These are phyloP conservation scores for Sitophilus oryzae DNA, from an alignment of 1,140 invertebrate species.

Conservation along the genomic window DNA sequence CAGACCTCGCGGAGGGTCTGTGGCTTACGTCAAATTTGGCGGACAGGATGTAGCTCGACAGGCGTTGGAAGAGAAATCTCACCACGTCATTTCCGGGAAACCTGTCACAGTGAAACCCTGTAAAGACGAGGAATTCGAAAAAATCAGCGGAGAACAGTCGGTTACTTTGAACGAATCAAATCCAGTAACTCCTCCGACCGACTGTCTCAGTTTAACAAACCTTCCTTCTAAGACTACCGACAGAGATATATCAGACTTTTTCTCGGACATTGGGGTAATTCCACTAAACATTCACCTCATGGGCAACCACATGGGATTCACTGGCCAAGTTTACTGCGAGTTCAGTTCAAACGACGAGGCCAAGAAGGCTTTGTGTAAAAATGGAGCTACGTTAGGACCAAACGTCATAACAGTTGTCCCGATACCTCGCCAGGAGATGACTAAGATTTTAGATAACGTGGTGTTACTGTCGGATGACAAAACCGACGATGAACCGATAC, in stretches of 20 bases:
- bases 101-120: constrained; percentile 49
- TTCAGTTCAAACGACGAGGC: constrained; percentile 67
- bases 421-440: constrained; percentile 56
- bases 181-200: constrained; percentile 38
- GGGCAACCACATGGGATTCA: constrained; percentile 56
- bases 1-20: constrained; percentile 50
- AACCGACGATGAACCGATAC: constrained; percentile 3
- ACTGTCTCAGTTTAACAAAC: constrained; percentile 68
- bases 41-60: constrained; percentile 60
- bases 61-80: constrained; percentile 50
- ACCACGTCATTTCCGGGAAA: constrained; percentile 54
- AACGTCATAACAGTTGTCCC: constrained; percentile 60
- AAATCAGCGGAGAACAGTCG: constrained; percentile 44
- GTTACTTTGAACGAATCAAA: constrained; percentile 25
- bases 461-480: constrained; percentile 8
- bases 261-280: constrained; percentile 66
- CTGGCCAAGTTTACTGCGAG: constrained; percentile 82
- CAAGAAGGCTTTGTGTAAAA: constrained; percentile 60
- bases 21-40: constrained; percentile 69
- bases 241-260: constrained; percentile 73
- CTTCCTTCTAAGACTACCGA: constrained; percentile 69
- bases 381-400: constrained; percentile 60
- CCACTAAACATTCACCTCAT: constrained; percentile 75
- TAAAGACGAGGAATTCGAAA: constrained; percentile 49
- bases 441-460: constrained; percentile 25